Evolutionary conservation across 2,113 vertebrate species (phyloP).

Genomic region (Genyomyrus donnyi): DNA sequence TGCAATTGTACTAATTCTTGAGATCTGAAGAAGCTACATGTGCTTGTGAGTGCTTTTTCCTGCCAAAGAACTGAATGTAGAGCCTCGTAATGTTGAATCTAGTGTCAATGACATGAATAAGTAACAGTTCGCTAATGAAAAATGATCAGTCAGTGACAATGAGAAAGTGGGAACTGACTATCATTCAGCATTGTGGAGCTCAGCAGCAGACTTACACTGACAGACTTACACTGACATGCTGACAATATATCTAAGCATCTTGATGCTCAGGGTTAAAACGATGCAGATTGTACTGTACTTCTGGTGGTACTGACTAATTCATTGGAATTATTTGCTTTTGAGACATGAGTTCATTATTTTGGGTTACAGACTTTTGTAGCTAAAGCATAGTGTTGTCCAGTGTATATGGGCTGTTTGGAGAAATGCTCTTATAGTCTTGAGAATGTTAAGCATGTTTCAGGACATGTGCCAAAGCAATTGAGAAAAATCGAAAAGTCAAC

Average conservation of each 20-base stretch:
- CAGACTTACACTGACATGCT: background rate
- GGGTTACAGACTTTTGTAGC: too few species aligned
- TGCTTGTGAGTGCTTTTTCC: background rate
- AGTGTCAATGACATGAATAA: background rate
- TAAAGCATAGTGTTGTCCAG: too few species aligned
- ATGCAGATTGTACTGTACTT: background rate
- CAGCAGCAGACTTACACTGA: too few species aligned
- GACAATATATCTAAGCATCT: background rate
- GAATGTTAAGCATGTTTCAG: background rate
- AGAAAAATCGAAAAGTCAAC: background rate
- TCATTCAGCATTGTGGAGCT: too few species aligned
- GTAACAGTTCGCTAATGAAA: background rate
- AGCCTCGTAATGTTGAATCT: background rate
- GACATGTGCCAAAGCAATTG: background rate
- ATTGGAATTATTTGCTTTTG: background rate
- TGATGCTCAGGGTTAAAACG: background rate
- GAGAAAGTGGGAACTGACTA: background rate
- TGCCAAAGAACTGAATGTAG: background rate
- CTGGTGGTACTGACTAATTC: background rate
- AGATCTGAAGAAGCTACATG: background rate
- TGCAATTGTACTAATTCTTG: background rate
- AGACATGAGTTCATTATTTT: background rate
- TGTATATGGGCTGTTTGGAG: background rate
- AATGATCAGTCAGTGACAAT: background rate
- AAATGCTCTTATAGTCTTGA: background rate